Evolutionary conservation across 2,888 invertebrate genomes (phyloP).

Genomic region (Cephus runcator): DNA sequence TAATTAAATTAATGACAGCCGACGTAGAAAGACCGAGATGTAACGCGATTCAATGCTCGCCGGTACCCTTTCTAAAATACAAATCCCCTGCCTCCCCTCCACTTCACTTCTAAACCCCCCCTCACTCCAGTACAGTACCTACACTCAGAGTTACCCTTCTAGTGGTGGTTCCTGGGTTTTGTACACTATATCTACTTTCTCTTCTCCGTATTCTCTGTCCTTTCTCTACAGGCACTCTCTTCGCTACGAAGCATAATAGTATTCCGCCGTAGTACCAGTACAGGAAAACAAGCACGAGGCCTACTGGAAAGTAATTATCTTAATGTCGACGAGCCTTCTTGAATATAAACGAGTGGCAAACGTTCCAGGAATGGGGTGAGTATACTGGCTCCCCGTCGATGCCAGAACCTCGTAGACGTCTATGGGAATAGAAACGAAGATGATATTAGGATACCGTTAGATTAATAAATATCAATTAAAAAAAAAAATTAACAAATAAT

Average conservation of each 20-base stretch:
- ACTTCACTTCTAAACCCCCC: not conserved
- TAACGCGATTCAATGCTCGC: not conserved
- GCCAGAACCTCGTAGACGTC: no score
- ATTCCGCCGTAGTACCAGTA: slow-evolving; percentile 45
- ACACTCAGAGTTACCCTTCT: not conserved
- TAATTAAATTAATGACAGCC: slow-evolving; percentile 48
- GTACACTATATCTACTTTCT: slow-evolving; percentile 17
- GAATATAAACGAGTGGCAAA: slow-evolving; percentile 18
- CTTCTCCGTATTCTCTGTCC: not conserved
- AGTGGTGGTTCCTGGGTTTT: not conserved
- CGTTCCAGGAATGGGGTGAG: slow-evolving; percentile 4
- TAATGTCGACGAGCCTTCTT: slow-evolving; percentile 45
- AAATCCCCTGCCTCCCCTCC: not conserved
- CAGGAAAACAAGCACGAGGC: slow-evolving; percentile 42
- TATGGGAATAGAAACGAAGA: no score
- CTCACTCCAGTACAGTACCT: no score
- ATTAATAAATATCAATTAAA: no score
- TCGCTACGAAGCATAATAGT: slow-evolving; percentile 45
- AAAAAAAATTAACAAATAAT: no score
- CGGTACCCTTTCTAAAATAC: not conserved
- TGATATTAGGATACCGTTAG: no score
- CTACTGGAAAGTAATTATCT: slow-evolving; percentile 51
- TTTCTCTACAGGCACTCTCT: slow-evolving; percentile 29
- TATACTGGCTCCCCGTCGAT: no score
- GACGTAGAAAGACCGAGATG: slow-evolving; percentile 24